Percentiles rank a stretch among this genome's conserved stretches.
These are phyloP conservation scores for Eulemur albifrons DNA, from an alignment of 2,797 vertebrate genomes.

Conservation along the genomic window DNA sequence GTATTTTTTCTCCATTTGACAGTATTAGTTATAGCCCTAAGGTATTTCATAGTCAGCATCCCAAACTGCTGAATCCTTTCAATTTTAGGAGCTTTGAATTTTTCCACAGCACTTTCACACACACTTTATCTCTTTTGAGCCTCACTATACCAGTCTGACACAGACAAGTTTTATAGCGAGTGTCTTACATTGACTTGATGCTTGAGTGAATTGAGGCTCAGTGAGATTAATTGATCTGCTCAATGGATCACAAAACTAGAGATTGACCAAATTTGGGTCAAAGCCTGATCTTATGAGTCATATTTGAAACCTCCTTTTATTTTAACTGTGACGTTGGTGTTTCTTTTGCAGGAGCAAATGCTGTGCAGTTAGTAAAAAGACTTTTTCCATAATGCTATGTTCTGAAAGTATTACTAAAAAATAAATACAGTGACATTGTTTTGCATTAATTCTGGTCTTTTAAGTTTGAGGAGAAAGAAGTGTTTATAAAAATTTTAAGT, in stretches of 20 bases:
- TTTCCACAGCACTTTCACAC: not conserved
- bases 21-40: not conserved
- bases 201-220: not conserved
- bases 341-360: not conserved
- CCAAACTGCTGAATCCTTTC: not conserved
- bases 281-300: not conserved
- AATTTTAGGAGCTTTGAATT: not conserved
- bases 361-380: not conserved
- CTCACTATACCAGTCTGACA: not conserved
- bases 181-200: not conserved
- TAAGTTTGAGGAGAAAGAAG: constrained; percentile 4
- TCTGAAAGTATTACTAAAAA: constrained; percentile 2
- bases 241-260: not conserved
- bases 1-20: not conserved
- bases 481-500: constrained; percentile 25
- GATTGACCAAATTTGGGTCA: not conserved
- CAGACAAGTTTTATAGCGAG: not conserved
- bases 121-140: not conserved
- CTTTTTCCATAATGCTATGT: not conserved
- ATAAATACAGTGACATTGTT: not conserved
- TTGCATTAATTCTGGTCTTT: constrained; percentile 40
- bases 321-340: not conserved
- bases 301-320: constrained; percentile 31
- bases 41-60: not conserved
- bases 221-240: not conserved